Evolutionary conservation across 2,888 invertebrate species (phyloP), one percentile per base, ranked within the genome.

Genomic region (Luperina testacea): DNA sequence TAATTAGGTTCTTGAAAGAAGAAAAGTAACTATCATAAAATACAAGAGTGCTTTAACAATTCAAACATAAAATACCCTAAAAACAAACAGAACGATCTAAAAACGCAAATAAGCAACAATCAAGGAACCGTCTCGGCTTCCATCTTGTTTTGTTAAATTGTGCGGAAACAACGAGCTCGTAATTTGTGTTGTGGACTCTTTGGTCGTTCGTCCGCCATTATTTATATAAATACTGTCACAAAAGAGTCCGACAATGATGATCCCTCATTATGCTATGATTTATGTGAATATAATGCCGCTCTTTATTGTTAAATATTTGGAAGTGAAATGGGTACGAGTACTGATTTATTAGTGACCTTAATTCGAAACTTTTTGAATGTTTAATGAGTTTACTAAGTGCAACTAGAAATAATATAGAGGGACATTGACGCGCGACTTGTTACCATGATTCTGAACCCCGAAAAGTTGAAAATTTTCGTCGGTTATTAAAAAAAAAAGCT

Each of bases 81-180:
- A 75, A 65, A 72, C 27, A 76, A 71, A 83, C 63, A 75, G 42
- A 77, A 75, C n/a, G 70, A 64, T 63, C 61, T 67, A 70, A 77
- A 81, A 77, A 75, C 64, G 8, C 53, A 75, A 85, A 77, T 57
- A 75, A 57, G 48, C 27, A 75, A 75, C 78, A 78, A 76, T 76
- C 71, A 76, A 76, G 59, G 27, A 72, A 71, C 64, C 71, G 77
- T 78, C 80, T 78, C 77, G 63, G 51, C 80, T 68, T 73, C 88
- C 87, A 87, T 89, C 84, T 87, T 88, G 83, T 82, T 84, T 82
- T 83, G 91, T 85, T 90, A 90, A 93, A 92, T 91, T 90, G 90
- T 85, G 91, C 90, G 90, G 92, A 92, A 93, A 92, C 91, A 90
- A 92, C 91, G 92, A 91, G 88, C 83, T 86, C 84, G 91, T 94